Percentiles rank a stretch among this genome's conserved stretches.
These are phyloP conservation scores for Amphipoea lucens DNA, from an alignment of 2,888 invertebrate species.

Conservation along the genomic window DNA sequence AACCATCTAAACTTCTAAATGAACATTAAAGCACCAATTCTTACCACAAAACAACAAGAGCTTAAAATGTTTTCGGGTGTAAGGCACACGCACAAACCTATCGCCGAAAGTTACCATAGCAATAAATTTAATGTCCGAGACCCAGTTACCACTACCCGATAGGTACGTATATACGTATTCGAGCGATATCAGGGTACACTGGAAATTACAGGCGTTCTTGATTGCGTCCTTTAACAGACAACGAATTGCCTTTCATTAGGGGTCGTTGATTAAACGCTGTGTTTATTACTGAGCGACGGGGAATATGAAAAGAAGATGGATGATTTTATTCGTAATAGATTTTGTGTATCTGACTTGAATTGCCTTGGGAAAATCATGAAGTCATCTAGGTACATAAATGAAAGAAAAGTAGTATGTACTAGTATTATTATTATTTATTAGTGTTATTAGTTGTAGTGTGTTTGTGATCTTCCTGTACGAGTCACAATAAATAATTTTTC, in stretches of 20 bases:
- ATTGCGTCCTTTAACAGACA: slow-evolving; percentile 80
- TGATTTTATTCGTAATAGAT: not conserved
- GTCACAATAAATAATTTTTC: no score
- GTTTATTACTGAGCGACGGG: slow-evolving; percentile 58
- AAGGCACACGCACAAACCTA: slow-evolving; percentile 50
- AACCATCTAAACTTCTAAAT: no score
- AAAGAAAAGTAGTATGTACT: no score
- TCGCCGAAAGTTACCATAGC: slow-evolving; percentile 43
- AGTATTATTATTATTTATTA: no score
- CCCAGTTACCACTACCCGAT: slow-evolving; percentile 52
- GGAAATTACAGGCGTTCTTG: slow-evolving; percentile 78
- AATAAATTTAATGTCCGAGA: slow-evolving; percentile 59
- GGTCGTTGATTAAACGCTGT: slow-evolving; percentile 76
- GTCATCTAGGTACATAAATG: not conserved
- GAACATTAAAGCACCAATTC: not conserved
- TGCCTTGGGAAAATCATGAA: not conserved
- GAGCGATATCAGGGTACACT: slow-evolving; percentile 60
- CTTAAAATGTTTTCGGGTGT: slow-evolving; percentile 19
- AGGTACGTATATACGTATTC: slow-evolving; percentile 44
- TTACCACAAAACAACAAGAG: slow-evolving; percentile 4
- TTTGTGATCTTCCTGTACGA: no score
- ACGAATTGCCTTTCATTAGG: slow-evolving; percentile 81
- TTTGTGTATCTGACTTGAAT: not conserved
- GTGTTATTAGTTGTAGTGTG: no score
- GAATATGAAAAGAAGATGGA: not conserved